These are phyloP conservation scores for Latrodectus elegans DNA, from an alignment of 2,888 invertebrate genomes.

Conservation along the genomic window DNA sequence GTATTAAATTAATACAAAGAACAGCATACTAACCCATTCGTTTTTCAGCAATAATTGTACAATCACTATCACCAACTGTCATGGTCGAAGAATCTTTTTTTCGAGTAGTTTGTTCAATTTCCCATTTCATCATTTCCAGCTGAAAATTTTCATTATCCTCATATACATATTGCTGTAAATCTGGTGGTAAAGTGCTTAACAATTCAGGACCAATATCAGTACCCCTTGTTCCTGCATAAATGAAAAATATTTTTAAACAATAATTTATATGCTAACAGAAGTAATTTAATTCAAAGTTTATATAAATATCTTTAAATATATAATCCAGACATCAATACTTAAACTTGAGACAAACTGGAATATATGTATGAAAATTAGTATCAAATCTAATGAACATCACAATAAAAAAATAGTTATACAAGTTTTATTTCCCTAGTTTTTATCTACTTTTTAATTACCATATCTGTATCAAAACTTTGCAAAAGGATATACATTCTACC, in stretches of 20 bases:
- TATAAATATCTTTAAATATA: too few species aligned
- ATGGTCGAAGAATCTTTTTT: constrained; percentile 67
- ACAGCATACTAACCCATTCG: constrained; percentile 35
- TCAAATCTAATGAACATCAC: too few species aligned
- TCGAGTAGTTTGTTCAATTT: constrained; percentile 72
- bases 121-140: constrained; percentile 73
- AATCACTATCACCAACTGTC: constrained; percentile 48
- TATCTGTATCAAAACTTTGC: too few species aligned
- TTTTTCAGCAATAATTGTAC: constrained; percentile 61
- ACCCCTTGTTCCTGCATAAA: constrained; percentile 18
- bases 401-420: too few species aligned
- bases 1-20: too few species aligned
- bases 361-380: too few species aligned
- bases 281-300: background rate
- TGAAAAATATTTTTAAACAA: background rate
- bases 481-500: too few species aligned
- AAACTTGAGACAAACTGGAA: too few species aligned
- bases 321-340: too few species aligned
- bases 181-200: constrained; percentile 68
- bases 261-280: background rate
- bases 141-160: constrained; percentile 73
- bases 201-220: constrained; percentile 46
- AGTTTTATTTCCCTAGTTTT: too few species aligned
- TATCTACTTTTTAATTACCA: too few species aligned
- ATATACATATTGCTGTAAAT: constrained; percentile 74